Percentiles rank a stretch among this genome's conserved stretches.
Evolutionary conservation across 2,888 invertebrate species (phyloP).

Genomic region (Fabriciana adippe): DNA sequence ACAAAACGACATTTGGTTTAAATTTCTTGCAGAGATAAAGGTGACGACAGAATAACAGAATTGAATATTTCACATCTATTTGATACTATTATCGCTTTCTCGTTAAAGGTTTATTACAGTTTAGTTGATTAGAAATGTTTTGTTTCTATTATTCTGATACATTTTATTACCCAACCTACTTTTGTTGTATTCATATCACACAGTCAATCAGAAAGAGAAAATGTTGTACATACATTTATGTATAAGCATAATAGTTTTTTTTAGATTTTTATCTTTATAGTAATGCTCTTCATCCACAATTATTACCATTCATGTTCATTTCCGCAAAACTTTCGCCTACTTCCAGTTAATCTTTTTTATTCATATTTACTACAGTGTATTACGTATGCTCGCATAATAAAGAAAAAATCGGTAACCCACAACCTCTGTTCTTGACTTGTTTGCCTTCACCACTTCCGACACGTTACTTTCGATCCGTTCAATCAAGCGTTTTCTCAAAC

Average conservation of each 20-base stretch:
- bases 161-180: constrained; percentile 13
- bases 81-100: constrained; percentile 24
- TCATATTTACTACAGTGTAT: constrained; percentile 12
- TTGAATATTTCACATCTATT: constrained; percentile 9
- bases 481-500: constrained; percentile 51
- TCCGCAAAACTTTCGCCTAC: constrained; percentile 20
- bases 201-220: background rate
- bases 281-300: constrained; percentile 1
- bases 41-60: background rate
- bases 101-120: constrained; percentile 16
- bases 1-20: too few species aligned
- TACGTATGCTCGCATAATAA: constrained; percentile 26
- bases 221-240: background rate
- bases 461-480: constrained; percentile 34
- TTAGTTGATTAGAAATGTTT: constrained; percentile 22
- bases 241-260: too few species aligned
- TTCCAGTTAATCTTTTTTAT: constrained; percentile 25
- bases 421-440: constrained; percentile 34
- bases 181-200: background rate
- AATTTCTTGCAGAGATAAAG: too few species aligned
- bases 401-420: constrained; percentile 28
- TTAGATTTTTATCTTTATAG: constrained; percentile 15
- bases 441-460: constrained; percentile 31
- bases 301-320: background rate
- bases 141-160: constrained; percentile 12